Evolutionary conservation across 2,113 vertebrate species (phyloP), one percentile per base, ranked within the genome.

Genomic region (Raja brachyura): DNA sequence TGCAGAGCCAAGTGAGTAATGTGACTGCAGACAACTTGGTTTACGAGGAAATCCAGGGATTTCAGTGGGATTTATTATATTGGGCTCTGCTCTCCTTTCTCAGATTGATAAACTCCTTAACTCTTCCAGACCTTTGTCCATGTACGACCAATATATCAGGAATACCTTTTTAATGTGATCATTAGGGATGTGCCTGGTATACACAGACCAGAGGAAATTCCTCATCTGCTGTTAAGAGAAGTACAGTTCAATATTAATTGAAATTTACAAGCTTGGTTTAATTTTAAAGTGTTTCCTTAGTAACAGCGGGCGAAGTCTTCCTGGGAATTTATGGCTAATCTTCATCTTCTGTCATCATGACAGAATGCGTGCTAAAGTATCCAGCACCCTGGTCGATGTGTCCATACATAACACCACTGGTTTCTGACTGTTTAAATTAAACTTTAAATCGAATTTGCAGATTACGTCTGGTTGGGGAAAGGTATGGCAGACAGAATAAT

Each of bases 241-340:
- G 81, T 86, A 61, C 61, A 61, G 81, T 86, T n/a, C 61, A 16
- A 28, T 56, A 85, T 14, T 59, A 88, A 88, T 88, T 63, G 63
- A 63, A 88, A 66, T 63, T n/a, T 31, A 63, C 13, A 63, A 63
- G 28, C 59, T 88, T 31, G n/a, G 83, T 63, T 88, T 63, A 63
- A 63, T 63, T 63, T 88, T 63, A 63, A n/a, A 63, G 14, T n/a
- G 3, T 16, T 88, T 88, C 83, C 83, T 88, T 88, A 88, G 83
- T 14, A 88, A 63, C 83, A 88, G 59, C n/a, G n/a, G 83, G 59
- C 31, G 83, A 63, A 88, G 56, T 31, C 13, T 88, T 88, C 61
- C 56, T 31, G 83, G 83, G 59, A 88, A 88, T 63, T 88, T 88
- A 63, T 16, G 83, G 28, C 61, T 88, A 88, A 88, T 88, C 56